phyloP scores from a whole-genome alignment of 92 coral and sea anemone genomes.

The Zoanthus sansibaricus region DNA sequence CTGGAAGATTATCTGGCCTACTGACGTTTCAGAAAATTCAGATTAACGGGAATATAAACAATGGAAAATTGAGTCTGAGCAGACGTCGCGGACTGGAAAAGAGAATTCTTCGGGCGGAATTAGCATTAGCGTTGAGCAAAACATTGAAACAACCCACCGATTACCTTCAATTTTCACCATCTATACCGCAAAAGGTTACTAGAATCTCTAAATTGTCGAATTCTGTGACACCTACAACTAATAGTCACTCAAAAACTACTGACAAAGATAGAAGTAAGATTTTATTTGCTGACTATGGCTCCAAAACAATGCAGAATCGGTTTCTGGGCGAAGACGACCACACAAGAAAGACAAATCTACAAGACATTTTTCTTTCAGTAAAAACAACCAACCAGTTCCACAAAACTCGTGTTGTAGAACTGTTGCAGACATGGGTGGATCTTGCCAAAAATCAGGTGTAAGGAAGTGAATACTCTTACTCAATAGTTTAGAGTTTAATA shows the following conservation, averaged over 20 bases:
- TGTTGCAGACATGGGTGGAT: constrained; percentile 73
- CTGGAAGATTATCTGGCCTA: constrained; percentile 17
- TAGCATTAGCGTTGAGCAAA: neutral
- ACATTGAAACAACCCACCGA: neutral
- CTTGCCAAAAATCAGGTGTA: constrained; percentile 74
- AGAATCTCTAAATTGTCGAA: neutral
- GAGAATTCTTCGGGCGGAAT: constrained; percentile 25
- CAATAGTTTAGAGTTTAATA: no score
- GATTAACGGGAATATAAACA: neutral
- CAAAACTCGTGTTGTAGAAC: constrained; percentile 57
- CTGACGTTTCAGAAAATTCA: neutral
- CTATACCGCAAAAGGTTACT: neutral
- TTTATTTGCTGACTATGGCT: neutral
- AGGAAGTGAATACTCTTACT: no score
- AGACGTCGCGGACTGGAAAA: constrained; percentile 26
- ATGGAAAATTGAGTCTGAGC: neutral
- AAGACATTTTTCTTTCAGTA: constrained; percentile 80
- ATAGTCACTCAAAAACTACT: neutral
- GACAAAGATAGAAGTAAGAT: neutral
- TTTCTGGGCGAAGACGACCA: neutral
- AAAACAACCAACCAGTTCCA: constrained; percentile 78
- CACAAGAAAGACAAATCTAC: constrained; percentile 54
- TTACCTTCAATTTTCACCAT: neutral
- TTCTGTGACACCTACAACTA: neutral
- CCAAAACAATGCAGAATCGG: neutral